phyloP scores from a whole-genome alignment of 2,113 vertebrate genomes.

The Picathartes gymnocephalus region DNA sequence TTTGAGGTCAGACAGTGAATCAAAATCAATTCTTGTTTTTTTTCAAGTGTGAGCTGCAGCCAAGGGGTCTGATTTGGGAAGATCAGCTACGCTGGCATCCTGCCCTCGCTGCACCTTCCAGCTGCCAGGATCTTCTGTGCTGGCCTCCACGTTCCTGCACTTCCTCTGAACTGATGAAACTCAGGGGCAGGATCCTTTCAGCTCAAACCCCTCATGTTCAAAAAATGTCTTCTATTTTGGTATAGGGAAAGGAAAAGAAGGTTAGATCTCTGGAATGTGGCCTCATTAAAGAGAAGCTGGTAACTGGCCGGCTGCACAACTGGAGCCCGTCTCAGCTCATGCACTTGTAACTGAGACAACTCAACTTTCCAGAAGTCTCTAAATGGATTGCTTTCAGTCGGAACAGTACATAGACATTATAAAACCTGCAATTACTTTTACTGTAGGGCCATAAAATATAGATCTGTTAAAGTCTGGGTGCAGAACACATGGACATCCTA shows the following conservation, averaged over 20 bases:
- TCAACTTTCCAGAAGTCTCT: conserved; percentile 48
- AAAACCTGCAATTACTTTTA: conserved; percentile 69
- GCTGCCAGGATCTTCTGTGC: not conserved
- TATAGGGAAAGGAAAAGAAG: not conserved
- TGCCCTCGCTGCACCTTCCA: not conserved
- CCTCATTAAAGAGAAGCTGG: conserved; percentile 12
- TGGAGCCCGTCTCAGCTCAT: not conserved
- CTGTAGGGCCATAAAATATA: conserved; percentile 68
- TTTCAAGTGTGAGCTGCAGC: not conserved
- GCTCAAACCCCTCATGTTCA: not conserved
- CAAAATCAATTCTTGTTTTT: conserved; percentile 4
- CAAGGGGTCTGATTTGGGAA: not conserved
- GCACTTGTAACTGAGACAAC: conserved; percentile 37
- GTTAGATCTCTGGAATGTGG: not conserved
- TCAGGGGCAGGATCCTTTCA: not conserved
- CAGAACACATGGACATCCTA: conserved; percentile 44
- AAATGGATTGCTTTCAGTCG: conserved; percentile 65
- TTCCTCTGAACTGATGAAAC: not conserved
- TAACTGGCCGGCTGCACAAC: not conserved
- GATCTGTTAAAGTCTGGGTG: conserved; percentile 65
- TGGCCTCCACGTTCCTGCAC: not conserved
- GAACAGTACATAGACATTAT: conserved; percentile 32
- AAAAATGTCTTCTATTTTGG: not conserved
- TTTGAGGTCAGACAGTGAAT: conserved; percentile 32
- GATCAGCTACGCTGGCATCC: rapidly evolving